phyloP scores from a whole-genome alignment of 1,140 invertebrate genomes.

The Drosophila nannoptera region DNA sequence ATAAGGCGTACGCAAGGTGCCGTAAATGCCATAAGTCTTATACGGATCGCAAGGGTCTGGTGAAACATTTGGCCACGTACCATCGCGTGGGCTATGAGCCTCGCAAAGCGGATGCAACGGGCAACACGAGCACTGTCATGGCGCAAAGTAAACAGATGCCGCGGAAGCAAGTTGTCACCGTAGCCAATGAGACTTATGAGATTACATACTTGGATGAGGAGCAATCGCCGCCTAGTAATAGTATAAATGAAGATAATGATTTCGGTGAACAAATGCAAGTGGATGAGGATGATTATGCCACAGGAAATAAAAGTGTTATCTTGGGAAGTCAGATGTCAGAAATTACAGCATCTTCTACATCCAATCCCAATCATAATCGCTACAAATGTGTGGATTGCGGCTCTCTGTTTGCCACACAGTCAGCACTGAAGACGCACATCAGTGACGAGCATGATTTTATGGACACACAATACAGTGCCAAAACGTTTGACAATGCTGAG shows the following conservation, averaged over 20 bases:
- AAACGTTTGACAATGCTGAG: conserved; percentile 32
- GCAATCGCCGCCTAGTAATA: conserved; percentile 23
- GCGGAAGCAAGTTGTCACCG: conserved; percentile 61
- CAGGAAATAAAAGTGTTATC: background rate
- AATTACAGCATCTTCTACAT: background rate
- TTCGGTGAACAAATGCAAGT: conserved; percentile 67
- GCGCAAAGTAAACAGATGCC: conserved; percentile 25
- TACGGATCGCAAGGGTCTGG: conserved; percentile 71
- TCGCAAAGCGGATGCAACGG: conserved; percentile 10
- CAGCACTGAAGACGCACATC: conserved; percentile 59
- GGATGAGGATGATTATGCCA: conserved; percentile 59
- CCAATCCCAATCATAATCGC: conserved; percentile 28
- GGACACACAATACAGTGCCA: conserved; percentile 35
- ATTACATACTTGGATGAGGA: conserved; percentile 70
- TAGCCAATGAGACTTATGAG: conserved; percentile 69
- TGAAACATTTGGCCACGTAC: conserved; percentile 68
- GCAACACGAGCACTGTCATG: background rate
- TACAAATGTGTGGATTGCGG: conserved; percentile 68
- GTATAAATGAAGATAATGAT: conserved; percentile 60
- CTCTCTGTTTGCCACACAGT: conserved; percentile 50
- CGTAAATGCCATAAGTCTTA: conserved; percentile 70
- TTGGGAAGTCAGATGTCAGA: conserved; percentile 3
- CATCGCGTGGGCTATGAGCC: conserved; percentile 58
- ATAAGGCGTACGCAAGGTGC: conserved; percentile 68
- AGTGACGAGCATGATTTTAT: conserved; percentile 57